Evolutionary conservation across 2,797 vertebrate genomes (phyloP).

Genomic region (Typhlichthys subterraneus): DNA sequence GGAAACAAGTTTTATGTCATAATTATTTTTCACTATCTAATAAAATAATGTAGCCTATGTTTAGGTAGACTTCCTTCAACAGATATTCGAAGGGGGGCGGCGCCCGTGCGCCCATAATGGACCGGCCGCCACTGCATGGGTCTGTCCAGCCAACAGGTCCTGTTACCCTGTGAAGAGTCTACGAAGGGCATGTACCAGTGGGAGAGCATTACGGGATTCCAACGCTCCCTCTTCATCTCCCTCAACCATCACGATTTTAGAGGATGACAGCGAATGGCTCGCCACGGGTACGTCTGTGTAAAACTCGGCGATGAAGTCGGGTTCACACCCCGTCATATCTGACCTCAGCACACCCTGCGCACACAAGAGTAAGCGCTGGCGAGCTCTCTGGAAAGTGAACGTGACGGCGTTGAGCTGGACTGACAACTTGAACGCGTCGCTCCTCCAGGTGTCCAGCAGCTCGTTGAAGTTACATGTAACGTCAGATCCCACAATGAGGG

Average conservation of each 20-base stretch:
- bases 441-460: slow-evolving; percentile 15
- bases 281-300: not conserved
- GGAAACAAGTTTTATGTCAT: too few species aligned
- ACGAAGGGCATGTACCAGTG: not conserved
- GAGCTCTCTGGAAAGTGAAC: slow-evolving; percentile 6
- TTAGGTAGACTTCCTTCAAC: too few species aligned
- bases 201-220: too few species aligned
- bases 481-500: not conserved
- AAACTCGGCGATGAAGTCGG: not conserved
- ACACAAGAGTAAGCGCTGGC: not conserved
- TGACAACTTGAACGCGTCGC: not conserved
- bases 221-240: not conserved
- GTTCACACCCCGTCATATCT: not conserved
- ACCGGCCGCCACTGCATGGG: too few species aligned
- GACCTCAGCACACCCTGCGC: not conserved
- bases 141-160: slow-evolving; percentile 19
- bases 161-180: not conserved
- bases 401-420: slow-evolving; percentile 8
- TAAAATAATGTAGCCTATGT: too few species aligned
- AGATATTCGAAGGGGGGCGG: too few species aligned
- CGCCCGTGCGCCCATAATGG: too few species aligned
- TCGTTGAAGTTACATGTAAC: not conserved
- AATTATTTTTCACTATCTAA: too few species aligned
- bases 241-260: not conserved
- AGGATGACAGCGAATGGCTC: not conserved